phyloP scores from a whole-genome alignment of 2,888 invertebrate species.

The Athalia cordata region DNA sequence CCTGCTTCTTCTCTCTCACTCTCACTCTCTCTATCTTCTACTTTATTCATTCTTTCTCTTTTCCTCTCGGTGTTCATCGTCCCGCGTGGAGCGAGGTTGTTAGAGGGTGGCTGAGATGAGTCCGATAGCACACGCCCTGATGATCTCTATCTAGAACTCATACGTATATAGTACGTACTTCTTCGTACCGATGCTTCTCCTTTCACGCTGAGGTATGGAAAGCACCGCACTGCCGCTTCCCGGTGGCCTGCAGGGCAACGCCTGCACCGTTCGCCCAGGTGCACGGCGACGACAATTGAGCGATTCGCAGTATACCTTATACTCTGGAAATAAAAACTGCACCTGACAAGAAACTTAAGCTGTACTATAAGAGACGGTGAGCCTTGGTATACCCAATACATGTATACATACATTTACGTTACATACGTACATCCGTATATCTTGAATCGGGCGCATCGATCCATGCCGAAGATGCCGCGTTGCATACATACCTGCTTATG shows the following conservation, averaged over 20 bases:
- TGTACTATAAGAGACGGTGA: neutral
- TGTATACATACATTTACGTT: no score
- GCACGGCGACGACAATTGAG: slow-evolving; percentile 14
- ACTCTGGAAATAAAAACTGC: neutral
- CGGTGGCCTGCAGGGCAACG: neutral
- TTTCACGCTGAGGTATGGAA: neutral
- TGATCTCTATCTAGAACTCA: slow-evolving; percentile 66
- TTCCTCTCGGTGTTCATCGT: slow-evolving; percentile 43
- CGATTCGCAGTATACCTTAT: slow-evolving; percentile 3
- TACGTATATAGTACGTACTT: slow-evolving; percentile 45
- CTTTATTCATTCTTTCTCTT: slow-evolving; percentile 48
- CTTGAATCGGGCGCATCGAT: slow-evolving; percentile 7
- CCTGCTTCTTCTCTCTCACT: slow-evolving; percentile 39
- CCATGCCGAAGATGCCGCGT: neutral
- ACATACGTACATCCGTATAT: neutral
- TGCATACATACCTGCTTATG: no score
- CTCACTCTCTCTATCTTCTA: slow-evolving; percentile 42
- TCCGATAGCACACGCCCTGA: slow-evolving; percentile 69
- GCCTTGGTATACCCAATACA: no score
- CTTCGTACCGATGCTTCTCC: neutral
- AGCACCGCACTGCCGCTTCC: neutral
- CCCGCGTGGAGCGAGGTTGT: slow-evolving; percentile 55
- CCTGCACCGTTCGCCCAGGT: slow-evolving; percentile 9
- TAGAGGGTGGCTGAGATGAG: slow-evolving; percentile 66
- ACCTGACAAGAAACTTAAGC: no score